Base-by-base conservation (phyloP, 2,888 invertebrate species). In the Nomada flava region DNA sequence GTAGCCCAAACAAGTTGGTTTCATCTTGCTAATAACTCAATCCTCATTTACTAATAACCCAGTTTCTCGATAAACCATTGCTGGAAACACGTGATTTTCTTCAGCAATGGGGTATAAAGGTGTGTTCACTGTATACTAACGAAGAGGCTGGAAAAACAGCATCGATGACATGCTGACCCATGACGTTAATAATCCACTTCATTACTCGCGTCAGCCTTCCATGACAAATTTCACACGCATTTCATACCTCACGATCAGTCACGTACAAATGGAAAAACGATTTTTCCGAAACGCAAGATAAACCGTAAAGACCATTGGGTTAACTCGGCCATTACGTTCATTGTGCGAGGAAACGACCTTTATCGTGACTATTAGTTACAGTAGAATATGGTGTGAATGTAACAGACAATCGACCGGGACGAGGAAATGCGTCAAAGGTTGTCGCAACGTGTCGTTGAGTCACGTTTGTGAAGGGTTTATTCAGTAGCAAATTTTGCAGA, bases 1-100 rank as follows among this genome's bases (percentile, higher is more conserved):
- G 83, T 84, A 83, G 80, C 50, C 52, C 81, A 57, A 80, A 81
- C 74, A 83, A 71, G 80, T 83, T 76, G 64, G 80, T 84, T 76
- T 80, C 80, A 80, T 52, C 65, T 63, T 64, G 11, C 55, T 59
- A 76, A 80, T 76, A 76, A 74, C 72, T 62, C 65, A 63, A 81
- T 78, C 81, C 81, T 63, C 50, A 42, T 67, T 11, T 59, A 59
- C 65, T 42, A 64, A 68, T 81, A 84, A 72, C 83, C 80, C 55
- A 63, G 59, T 77, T 84, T 62, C 71, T 20, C 53, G 67, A 62
- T 68, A 72, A 50, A 57, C 68, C 20, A 18, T 50, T 53, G 52
- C 23, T 67, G n/a, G 64, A n/a, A 79, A 72, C 26, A 13, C 44
- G 13, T 53, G 26, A 64, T 55, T 62, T 26, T 11, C 47, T 15